Base-by-base conservation (phyloP, 1,140 invertebrate genomes). In the Drosophila mayri region DNA sequence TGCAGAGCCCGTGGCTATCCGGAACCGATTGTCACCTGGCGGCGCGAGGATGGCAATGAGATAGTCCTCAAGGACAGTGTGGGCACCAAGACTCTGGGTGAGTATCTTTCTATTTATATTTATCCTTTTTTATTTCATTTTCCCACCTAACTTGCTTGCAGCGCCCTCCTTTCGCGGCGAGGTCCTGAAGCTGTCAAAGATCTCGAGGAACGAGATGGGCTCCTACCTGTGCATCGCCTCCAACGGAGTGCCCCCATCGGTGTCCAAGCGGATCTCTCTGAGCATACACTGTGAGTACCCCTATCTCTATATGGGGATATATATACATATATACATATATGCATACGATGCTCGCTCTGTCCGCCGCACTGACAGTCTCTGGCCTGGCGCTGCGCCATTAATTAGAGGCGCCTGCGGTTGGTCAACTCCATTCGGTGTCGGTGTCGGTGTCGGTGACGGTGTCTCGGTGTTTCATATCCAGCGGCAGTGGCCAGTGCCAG, bases 151-250 rank as follows among this genome's bases (percentile, higher is more conserved):
- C 72, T 43, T 81, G 94, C 93, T 47, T 94, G 4, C 4, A 96
- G 95, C 95, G 2, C 92, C 93, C 20, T 93, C 94, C 11, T 94
- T 93, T 70, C 93, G 96, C 74, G 96, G 96, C 43, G 95, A 97
- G 83, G 95, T 96, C 14, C 92, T 98, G 62, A 95, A 95, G 75
- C 93, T 98, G 71, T 94, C 94, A 47, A 97, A 97, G 93, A 96
- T 98, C 80, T 96, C 95, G 63, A 94, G 97, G 58, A 95, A 96
- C 58, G 97, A 98, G 92, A 98, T 98, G 97, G 96, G 96, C n/a
- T 96, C 96, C 60, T 98, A 97, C 93, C 93, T 97, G 50, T 97
- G 96, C 93, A 97, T 97, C 47, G 97, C 97, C n/a, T 96, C 95
- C 77, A 97, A 97, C 76, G 95, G 95, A 38, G 94, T 97, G 16